Evolutionary conservation across 2,113 vertebrate genomes (phyloP), one percentile per base, ranked within the genome.

Genomic region (Epinephelus lanceolatus): DNA sequence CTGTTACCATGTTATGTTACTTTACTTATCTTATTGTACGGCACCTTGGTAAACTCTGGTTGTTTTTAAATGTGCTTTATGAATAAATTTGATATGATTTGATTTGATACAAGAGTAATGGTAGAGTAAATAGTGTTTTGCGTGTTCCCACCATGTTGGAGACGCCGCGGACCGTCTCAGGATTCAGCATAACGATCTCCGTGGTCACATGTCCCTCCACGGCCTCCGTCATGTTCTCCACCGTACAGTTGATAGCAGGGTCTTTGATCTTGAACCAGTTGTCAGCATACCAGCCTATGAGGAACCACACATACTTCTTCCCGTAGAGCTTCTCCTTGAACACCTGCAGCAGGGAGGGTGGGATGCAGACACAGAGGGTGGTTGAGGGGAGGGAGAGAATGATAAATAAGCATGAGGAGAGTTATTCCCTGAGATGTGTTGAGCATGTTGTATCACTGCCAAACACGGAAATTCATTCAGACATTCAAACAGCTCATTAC

Each of bases 221-320:
- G 0, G 97, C 98, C 93, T 97, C 97, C 0, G 97, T 97, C 98
- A 99, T 99, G 92, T 99, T 97, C 0, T 98, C 97, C 91, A 97
- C 96, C 0, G 98, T 98, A 86, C 98, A 99, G 95, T 99, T 98
- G 93, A 99, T 99, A 25, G 97, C 96, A 0, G 97, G 96, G 78
- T 99, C 98, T 55, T 97, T 97, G 89, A 95, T 98, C 88, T 98
- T 98, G 93, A 98, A 99, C 98, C 98, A 99, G 75, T 98, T 99
- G 94, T 99, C 98, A 0, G 98, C 97, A 0, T 99, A 99, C 98
- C 98, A 99, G 60, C 98, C 98, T 0, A 99, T 99, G 83, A 99
- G 96, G 91, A 99, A 99, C 98, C 98, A 99, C 51, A 99, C 98
- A 0, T 97, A 96, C 89, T 98, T 98, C 94, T 99, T 99, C 67